Evolutionary conservation across 2,888 invertebrate genomes (phyloP), one percentile per base, ranked within the genome.

Genomic region (Pterobdella sp.): DNA sequence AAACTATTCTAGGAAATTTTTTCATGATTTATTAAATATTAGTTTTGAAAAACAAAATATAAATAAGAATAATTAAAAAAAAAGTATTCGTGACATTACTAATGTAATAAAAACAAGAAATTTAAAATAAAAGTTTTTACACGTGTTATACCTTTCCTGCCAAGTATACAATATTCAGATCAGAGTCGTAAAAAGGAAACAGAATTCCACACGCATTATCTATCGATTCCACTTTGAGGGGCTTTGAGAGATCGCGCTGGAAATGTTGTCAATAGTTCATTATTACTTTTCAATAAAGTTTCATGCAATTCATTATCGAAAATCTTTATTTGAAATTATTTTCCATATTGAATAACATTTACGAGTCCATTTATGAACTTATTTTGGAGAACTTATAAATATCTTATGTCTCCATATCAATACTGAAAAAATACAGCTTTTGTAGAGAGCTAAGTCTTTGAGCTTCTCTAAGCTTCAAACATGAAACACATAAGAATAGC

Each of bases 161-260:
- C 68, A 96, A 87, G 85, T 89, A 97, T 79, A 96, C 90, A 81
- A 97, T 87, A 87, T 91, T 93, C 78, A 94, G 94, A 85, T 97
- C 96, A 70, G 93, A 90, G 86, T 97, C 97, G 85, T 94, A 96
- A 52, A 93, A 88, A 26, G 96, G 96, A 85, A 95, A 93, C 90
- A 96, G 91, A 76, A 95, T 93, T 73, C 96, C 96, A 85, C 95
- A 94, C 80, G 94, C 93, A 42, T 80, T 81, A 76, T 86, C 86
- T 31, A 86, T 78, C 36, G 79, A 80, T 42, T 82, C 81, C 37
- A 81, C 78, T 3, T 77, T 77, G 49, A 85, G 71, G 1, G 84
- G 80, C 31, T 79, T 78, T 0, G 80, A 78, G 71, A 84, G 74
- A 73, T 85, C 82, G 76, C 80, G 80, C 84, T 84, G 79, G 14